A percentile compares a stretch with the other conserved stretches of the same genome.
Evolutionary conservation across 2,113 vertebrate genomes (phyloP).

Genomic region (Pyrgilauda ruficollis): DNA sequence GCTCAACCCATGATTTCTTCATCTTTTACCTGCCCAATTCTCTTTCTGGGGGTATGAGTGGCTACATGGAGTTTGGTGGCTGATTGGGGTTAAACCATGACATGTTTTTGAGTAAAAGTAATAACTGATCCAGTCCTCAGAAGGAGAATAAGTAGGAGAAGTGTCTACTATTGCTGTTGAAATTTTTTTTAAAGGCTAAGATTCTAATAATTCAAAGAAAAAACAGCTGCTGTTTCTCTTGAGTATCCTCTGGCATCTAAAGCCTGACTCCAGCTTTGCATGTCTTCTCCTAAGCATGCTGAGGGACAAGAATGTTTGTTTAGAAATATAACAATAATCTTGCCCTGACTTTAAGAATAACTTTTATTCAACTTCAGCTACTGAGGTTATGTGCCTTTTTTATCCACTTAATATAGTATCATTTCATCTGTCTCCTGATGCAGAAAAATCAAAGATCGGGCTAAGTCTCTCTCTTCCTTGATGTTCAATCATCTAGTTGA

Average conservation of each 20-base stretch:
- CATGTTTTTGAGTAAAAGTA: neutral
- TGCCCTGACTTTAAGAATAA: neutral
- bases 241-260: neutral
- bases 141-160: neutral
- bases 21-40: neutral
- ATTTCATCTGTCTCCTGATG: neutral
- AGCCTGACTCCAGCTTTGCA: neutral
- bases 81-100: neutral
- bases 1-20: neutral
- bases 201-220: neutral
- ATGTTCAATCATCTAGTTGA: neutral
- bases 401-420: neutral
- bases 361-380: neutral
- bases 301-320: neutral
- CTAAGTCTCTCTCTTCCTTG: neutral
- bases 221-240: neutral
- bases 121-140: neutral
- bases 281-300: neutral
- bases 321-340: neutral
- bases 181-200: neutral
- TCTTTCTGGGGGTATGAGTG: neutral
- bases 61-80: rapidly evolving
- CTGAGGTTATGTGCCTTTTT: neutral
- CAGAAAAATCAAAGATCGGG: neutral
- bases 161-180: neutral